These are phyloP conservation scores for Drosophila pachea DNA, from an alignment of 1,140 invertebrate species.

Conservation along the genomic window DNA sequence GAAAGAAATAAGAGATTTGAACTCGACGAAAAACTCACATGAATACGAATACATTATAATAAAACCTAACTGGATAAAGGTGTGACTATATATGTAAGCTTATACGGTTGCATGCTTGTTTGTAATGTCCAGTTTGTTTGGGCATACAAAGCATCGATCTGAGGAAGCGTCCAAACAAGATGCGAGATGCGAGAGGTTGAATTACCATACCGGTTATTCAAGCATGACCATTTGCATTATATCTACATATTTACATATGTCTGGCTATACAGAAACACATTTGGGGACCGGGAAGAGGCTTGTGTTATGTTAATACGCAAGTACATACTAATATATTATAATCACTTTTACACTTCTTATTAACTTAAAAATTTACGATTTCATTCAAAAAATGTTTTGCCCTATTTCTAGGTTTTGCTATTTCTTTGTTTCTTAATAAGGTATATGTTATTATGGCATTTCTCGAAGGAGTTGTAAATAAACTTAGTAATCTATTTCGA, in stretches of 20 bases:
- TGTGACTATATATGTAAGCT: conserved; percentile 8
- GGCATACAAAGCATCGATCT: conserved; percentile 3
- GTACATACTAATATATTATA: background rate
- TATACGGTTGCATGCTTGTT: background rate
- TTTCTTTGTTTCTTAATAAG: background rate
- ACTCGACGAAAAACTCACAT: background rate
- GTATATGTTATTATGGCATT: too few relatives aligned
- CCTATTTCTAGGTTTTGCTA: background rate
- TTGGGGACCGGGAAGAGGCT: background rate
- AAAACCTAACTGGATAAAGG: conserved; percentile 15
- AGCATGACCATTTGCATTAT: background rate
- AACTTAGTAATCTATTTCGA: too few relatives aligned
- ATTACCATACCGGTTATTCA: conserved; percentile 8
- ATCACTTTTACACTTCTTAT: conserved; percentile 1
- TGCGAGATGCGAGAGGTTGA: background rate
- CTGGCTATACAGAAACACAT: background rate
- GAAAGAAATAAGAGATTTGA: background rate
- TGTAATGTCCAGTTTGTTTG: background rate
- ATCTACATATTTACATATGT: background rate
- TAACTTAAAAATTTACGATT: conserved; percentile 2
- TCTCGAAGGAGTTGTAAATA: too few relatives aligned
- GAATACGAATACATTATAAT: conserved; percentile 6
- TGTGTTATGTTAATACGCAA: background rate
- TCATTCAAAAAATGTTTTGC: background rate
- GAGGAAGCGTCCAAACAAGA: background rate